phyloP scores from a whole-genome alignment of 2,888 invertebrate genomes.

The Margaritifera margaritifera region DNA sequence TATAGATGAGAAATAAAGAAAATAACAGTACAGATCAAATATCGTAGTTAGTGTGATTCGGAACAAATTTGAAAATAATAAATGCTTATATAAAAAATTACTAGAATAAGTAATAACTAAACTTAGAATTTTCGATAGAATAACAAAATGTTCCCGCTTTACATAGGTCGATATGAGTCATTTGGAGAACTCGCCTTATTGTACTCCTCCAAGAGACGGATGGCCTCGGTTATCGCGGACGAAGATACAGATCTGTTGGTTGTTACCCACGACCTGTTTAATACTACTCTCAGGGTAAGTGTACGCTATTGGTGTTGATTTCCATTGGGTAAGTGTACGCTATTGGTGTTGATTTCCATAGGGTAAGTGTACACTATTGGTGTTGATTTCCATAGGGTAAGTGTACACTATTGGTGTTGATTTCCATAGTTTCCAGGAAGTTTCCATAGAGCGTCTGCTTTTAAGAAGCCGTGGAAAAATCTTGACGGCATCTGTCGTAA shows the following conservation, averaged over 20 bases:
- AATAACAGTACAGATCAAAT: not conserved
- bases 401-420: no score
- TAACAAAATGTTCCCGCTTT: not conserved
- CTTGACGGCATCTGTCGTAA: no score
- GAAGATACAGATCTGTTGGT: conserved; percentile 33
- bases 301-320: not conserved
- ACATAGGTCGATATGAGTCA: conserved; percentile 29
- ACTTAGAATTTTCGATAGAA: not conserved
- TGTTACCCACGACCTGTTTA: conserved; percentile 26
- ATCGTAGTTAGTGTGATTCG: no score
- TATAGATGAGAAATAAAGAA: no score
- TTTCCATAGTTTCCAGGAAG: no score
- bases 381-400: no score
- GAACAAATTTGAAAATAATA: no score
- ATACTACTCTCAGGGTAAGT: conserved; percentile 28
- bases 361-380: no score
- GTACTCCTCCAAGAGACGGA: conserved; percentile 25
- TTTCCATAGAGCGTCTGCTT: no score
- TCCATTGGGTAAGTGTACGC: conserved; percentile 14
- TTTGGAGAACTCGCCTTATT: conserved; percentile 42
- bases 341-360: no score
- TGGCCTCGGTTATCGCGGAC: conserved; percentile 41
- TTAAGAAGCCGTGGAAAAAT: no score
- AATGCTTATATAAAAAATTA: not conserved
- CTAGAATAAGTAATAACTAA: not conserved